Conservation (phyloP, 2,113 vertebrate species). For the Alosa alosa region DNA sequence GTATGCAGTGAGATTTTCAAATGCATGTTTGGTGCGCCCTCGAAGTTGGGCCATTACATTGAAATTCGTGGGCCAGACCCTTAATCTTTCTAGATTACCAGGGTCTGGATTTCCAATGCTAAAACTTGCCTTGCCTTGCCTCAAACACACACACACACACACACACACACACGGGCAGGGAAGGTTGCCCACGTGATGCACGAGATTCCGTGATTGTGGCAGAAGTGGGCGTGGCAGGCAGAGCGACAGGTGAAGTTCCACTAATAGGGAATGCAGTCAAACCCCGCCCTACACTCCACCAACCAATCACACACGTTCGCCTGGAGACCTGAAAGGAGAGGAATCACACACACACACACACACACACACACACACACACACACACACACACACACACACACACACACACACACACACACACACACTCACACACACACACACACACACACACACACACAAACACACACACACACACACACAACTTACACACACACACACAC, state of each 20-base stretch:
- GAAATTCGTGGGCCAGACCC: too few species aligned
- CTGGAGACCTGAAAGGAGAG: conserved; percentile 60
- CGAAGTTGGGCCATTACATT: too few species aligned
- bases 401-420: background rate
- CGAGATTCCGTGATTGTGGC: conserved; percentile 83
- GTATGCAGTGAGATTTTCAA: too few species aligned
- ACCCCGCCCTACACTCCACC: conserved; percentile 74
- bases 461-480: background rate
- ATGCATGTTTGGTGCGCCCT: too few species aligned
- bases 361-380: too few species aligned
- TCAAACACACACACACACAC: background rate
- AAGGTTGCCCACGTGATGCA: conserved; percentile 71
- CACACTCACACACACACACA: too few species aligned
- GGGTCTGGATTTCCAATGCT: too few species aligned
- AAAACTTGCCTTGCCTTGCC: too few species aligned
- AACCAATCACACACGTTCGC: conserved; percentile 70
- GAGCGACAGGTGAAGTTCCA: conserved; percentile 77
- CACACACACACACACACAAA: too few species aligned
- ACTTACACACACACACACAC: too few species aligned
- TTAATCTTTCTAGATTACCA: too few species aligned
- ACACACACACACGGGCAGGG: conserved; percentile 77
- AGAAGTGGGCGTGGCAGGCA: conserved; percentile 74
- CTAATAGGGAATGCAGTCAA: conserved; percentile 59
- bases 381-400: too few species aligned
- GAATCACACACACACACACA: background rate